A percentile compares a stretch with the other conserved stretches of the same genome.
Conservation (phyloP, 1,140 invertebrate species). For the Lordiphosa stackelbergi region DNA sequence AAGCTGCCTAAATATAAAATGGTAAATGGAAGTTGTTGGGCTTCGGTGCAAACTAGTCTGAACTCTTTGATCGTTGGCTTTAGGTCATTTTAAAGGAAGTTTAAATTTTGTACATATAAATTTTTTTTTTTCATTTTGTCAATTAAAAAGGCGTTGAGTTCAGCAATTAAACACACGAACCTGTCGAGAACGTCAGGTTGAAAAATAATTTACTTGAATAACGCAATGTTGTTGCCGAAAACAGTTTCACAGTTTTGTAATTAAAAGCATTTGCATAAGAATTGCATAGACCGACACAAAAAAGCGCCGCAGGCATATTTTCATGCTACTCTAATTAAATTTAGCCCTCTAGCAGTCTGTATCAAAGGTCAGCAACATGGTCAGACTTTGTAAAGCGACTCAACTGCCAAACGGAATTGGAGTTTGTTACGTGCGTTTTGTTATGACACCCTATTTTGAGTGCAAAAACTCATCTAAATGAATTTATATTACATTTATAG, state of each 20-base stretch:
- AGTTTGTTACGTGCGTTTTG: slow-evolving; percentile 59
- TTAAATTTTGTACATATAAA: slow-evolving; percentile 5
- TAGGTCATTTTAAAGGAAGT: no score
- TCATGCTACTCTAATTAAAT: slow-evolving; percentile 65
- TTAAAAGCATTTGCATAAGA: slow-evolving; percentile 74
- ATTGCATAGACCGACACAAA: slow-evolving; percentile 37
- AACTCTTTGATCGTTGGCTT: no score
- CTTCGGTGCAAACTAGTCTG: no score
- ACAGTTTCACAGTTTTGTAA: slow-evolving; percentile 73
- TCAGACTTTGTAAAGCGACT: slow-evolving; percentile 10
- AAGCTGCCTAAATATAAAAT: slow-evolving; percentile 17
- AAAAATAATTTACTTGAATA: slow-evolving; percentile 62
- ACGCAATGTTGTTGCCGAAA: slow-evolving; percentile 75
- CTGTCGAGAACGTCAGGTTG: slow-evolving; percentile 4
- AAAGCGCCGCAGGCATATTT: slow-evolving; percentile 53
- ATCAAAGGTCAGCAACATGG: slow-evolving; percentile 63
- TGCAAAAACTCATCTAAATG: no score
- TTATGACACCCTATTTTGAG: slow-evolving; percentile 1
- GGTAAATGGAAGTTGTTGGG: slow-evolving; percentile 19
- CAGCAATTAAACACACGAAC: slow-evolving; percentile 70
- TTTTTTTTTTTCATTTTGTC: slow-evolving; percentile 21
- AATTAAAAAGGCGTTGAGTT: slow-evolving; percentile 73
- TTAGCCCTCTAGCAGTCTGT: slow-evolving; percentile 9
- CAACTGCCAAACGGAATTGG: slow-evolving; percentile 16
- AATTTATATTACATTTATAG: no score